Evolutionary conservation across 2,888 invertebrate genomes (phyloP), one percentile per base, ranked within the genome.

Genomic region (Cosmia pyralina): DNA sequence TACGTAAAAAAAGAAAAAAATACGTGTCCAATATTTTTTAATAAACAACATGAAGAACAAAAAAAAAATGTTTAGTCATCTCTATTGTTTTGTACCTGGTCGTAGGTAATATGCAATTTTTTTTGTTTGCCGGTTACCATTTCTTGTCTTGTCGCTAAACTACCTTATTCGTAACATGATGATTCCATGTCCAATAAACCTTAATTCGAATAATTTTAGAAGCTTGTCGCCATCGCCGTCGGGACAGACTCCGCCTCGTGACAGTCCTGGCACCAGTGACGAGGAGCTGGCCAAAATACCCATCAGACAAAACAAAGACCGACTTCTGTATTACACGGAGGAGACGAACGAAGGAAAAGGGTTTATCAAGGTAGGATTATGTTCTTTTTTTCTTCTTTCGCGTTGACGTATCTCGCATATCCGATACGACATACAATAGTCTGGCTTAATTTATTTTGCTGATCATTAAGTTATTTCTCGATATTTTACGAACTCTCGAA

Each of bases 271-370:
- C 82, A 82, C 59, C 75, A 91, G 77, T 79, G 89, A 53, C 34
- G 78, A 60, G 75, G 87, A 68, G 74, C 77, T 75, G 10, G 22
- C 69, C 7, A 79, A 72, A 15, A 94, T 95, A 77, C 96, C 95
- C 87, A 97, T 98, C 73, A 95, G 97, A 63, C 97, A 97, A 85
- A 99, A 99, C 92, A 95, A 97, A 34, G 97, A 97, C 19, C 96
- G 99, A 60, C 96, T 99, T 66, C 97, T 98, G 10, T 98, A 98
- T 93, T 99, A 97, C 89, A 96, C 97, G 13, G 97, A 98, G 88
- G 99, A 99, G 91, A 98, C 98, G 0, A 99, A 98, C 90, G 98
- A 98, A 19, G 99, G 98, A 2, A 98, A 98, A 82, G 99, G 99
- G 0, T 99, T 98, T 87, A 99, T 99, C 72, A 99, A 99, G 93